phyloP scores from a whole-genome alignment of 2,888 invertebrate species.

The Barypeithes pellucidus region DNA sequence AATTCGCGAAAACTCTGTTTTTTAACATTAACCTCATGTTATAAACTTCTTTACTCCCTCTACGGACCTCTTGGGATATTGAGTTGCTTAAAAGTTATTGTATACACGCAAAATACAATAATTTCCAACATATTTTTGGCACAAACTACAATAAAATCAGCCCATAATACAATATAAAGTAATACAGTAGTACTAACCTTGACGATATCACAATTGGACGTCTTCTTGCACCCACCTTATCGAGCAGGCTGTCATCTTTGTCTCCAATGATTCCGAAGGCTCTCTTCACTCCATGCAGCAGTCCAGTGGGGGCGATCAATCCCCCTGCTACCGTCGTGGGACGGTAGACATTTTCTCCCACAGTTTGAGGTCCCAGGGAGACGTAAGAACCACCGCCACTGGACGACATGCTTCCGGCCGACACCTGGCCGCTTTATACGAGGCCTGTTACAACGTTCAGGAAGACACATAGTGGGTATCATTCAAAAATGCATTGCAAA shows the following conservation, averaged over 20 bases:
- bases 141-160: not conserved
- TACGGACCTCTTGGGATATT: too few relatives aligned
- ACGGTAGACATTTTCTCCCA: conserved; percentile 73
- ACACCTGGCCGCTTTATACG: conserved; percentile 24
- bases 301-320: conserved; percentile 66
- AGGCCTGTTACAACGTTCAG: conserved; percentile 38
- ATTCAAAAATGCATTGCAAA: conserved; percentile 48
- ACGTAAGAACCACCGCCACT: conserved; percentile 46
- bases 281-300: conserved; percentile 77
- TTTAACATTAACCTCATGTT: too few relatives aligned
- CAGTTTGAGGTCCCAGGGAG: conserved; percentile 41
- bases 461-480: conserved; percentile 49
- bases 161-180: not conserved
- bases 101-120: too few relatives aligned
- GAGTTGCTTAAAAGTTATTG: too few relatives aligned
- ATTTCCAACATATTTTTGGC: not conserved
- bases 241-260: conserved; percentile 54
- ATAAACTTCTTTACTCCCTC: too few relatives aligned
- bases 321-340: conserved; percentile 74
- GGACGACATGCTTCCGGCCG: conserved; percentile 35
- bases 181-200: conserved; percentile 59
- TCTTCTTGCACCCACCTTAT: conserved; percentile 53
- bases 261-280: conserved; percentile 70
- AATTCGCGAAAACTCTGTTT: too few relatives aligned
- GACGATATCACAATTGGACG: conserved; percentile 62